Conservation (phyloP, 2,888 invertebrate species). For the Gymnoscelis rufifasciata region DNA sequence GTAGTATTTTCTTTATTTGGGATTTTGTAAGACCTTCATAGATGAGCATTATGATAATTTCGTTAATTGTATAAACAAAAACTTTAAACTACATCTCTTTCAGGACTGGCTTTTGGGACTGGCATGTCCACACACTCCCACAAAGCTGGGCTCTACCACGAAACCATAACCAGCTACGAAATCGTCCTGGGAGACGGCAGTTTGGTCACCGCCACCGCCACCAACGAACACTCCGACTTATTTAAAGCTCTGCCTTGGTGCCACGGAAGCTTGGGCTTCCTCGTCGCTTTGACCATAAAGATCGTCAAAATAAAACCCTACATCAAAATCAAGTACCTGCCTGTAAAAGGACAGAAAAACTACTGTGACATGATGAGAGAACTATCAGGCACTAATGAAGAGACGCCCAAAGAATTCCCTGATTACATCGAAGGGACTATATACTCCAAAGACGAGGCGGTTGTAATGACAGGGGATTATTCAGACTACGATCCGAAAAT, state of each 20-base stretch:
- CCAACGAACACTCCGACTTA: constrained; percentile 79
- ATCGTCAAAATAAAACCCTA: constrained; percentile 82
- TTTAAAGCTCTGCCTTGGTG: constrained; percentile 82
- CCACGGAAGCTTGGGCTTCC: constrained; percentile 82
- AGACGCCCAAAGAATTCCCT: constrained; percentile 61
- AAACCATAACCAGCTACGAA: constrained; percentile 82
- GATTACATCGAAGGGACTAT: constrained; percentile 84
- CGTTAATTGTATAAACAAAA: no score
- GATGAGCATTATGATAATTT: no score
- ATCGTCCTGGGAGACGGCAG: constrained; percentile 82
- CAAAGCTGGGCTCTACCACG: constrained; percentile 84
- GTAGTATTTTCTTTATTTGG: no score
- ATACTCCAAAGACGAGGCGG: constrained; percentile 80
- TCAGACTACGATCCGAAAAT: constrained; percentile 75
- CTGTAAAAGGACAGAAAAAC: constrained; percentile 79
- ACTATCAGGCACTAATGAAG: constrained; percentile 78
- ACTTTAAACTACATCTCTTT: constrained; percentile 5
- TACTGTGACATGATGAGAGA: constrained; percentile 82
- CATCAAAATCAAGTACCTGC: constrained; percentile 81
- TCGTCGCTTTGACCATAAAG: constrained; percentile 81
- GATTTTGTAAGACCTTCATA: no score
- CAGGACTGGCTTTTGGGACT: constrained; percentile 82
- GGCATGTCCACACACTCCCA: constrained; percentile 88
- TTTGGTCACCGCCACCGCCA: constrained; percentile 75
- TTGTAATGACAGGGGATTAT: constrained; percentile 83